Conservation (phyloP, 1,140 invertebrate species). For the Carposina sasakii region DNA sequence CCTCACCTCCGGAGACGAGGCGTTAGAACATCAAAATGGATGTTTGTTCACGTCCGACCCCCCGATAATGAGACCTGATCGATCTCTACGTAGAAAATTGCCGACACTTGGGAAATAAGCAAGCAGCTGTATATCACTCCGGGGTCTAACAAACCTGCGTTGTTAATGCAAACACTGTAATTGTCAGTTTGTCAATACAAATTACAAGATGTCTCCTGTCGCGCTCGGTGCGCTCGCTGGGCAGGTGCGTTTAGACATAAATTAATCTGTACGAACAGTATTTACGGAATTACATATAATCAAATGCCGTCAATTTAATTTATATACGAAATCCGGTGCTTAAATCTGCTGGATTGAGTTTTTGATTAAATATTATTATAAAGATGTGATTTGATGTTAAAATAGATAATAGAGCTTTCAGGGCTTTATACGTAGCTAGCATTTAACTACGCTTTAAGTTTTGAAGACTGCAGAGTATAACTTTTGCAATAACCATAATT, state of each 20-base stretch:
- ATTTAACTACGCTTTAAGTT: too few species aligned
- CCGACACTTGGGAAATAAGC: conserved; percentile 60
- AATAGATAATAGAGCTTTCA: too few species aligned
- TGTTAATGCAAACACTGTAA: conserved; percentile 21
- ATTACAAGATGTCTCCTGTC: conserved; percentile 14
- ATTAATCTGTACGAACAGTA: not conserved
- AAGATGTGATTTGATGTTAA: too few species aligned
- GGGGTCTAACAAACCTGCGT: not conserved
- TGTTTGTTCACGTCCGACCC: conserved; percentile 70
- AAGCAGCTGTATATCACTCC: conserved; percentile 44
- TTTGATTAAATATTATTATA: too few species aligned
- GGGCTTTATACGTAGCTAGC: too few species aligned
- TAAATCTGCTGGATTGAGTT: too few species aligned
- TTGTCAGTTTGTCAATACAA: conserved; percentile 24
- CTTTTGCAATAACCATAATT: too few species aligned
- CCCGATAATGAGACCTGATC: conserved; percentile 63
- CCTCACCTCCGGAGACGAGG: conserved; percentile 48
- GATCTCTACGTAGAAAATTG: conserved; percentile 54
- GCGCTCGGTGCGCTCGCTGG: too few species aligned
- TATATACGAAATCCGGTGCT: too few species aligned
- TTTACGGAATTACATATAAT: not conserved
- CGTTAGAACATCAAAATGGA: conserved; percentile 64
- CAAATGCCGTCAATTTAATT: too few species aligned
- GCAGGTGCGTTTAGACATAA: not conserved
- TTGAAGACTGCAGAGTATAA: too few species aligned